Evolutionary conservation across 2,797 vertebrate species (phyloP).

Genomic region (Cichlasoma orientale): DNA sequence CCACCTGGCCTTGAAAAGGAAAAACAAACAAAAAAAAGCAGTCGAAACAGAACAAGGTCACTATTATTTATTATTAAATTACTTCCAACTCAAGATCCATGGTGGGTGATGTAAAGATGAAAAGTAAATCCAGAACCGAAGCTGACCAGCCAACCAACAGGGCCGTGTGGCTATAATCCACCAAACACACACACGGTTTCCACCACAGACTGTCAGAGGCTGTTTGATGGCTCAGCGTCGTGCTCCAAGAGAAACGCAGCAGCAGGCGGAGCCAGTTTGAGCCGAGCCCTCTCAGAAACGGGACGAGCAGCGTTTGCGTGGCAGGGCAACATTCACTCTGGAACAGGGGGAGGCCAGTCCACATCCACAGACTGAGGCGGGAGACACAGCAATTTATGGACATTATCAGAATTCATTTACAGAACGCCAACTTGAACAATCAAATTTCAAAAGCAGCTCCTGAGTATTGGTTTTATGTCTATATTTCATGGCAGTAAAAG

Average conservation of each 20-base stretch:
- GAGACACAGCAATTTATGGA: neutral
- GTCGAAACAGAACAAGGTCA: neutral
- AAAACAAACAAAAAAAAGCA: too few relatives aligned
- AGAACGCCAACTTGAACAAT: neutral
- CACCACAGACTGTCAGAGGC: neutral
- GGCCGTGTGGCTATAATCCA: neutral
- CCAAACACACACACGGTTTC: neutral
- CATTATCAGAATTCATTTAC: neutral
- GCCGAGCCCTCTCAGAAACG: neutral
- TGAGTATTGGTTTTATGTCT: too few relatives aligned
- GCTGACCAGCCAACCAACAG: neutral
- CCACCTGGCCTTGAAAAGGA: neutral
- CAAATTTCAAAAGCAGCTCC: too few relatives aligned
- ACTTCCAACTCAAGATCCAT: neutral
- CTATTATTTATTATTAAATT: neutral
- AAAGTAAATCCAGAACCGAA: neutral
- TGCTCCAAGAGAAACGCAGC: neutral
- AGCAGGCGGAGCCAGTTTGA: neutral
- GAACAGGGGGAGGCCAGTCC: slow-evolving; percentile 93
- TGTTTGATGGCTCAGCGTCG: neutral
- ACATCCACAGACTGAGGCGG: slow-evolving; percentile 91
- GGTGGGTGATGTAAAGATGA: neutral
- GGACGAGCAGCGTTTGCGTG: neutral
- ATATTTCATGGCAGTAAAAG: neutral
- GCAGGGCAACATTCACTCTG: slow-evolving; percentile 73